These are phyloP conservation scores for Psammodynastes pulverulentus DNA, from an alignment of 2,113 vertebrate genomes.

Conservation along the genomic window DNA sequence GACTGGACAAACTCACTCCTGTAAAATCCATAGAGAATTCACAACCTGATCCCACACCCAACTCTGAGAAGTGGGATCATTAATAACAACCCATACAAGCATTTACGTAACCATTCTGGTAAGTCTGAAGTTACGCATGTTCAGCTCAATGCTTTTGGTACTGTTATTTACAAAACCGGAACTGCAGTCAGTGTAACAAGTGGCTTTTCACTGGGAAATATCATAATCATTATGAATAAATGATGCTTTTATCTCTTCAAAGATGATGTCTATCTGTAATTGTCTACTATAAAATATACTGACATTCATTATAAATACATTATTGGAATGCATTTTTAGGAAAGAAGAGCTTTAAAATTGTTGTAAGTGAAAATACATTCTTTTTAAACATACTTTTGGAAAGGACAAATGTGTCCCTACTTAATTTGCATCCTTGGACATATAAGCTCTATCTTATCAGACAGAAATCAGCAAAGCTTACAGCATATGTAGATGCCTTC, in stretches of 20 bases:
- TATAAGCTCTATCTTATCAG: not conserved
- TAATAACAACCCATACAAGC: not conserved
- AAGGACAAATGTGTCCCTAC: not conserved
- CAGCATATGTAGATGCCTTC: not conserved
- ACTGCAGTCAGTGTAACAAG: not conserved
- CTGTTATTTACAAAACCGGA: not conserved
- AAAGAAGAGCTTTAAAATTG: not conserved
- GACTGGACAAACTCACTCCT: not conserved
- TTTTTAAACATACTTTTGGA: not conserved
- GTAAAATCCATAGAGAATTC: not conserved
- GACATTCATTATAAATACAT: not conserved
- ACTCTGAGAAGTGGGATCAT: not conserved
- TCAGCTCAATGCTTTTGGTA: not conserved
- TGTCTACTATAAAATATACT: not conserved
- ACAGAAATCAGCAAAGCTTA: not conserved
- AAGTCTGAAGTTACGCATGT: not conserved
- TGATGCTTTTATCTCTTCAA: not conserved
- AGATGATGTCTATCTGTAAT: not conserved
- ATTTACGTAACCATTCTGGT: not conserved
- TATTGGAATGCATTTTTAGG: not conserved
- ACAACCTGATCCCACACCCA: not conserved
- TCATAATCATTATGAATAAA: not conserved
- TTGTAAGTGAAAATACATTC: not conserved
- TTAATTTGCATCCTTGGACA: not conserved
- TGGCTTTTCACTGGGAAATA: not conserved